Conservation (phyloP, 2,113 vertebrate genomes). For the Charina bottae region DNA sequence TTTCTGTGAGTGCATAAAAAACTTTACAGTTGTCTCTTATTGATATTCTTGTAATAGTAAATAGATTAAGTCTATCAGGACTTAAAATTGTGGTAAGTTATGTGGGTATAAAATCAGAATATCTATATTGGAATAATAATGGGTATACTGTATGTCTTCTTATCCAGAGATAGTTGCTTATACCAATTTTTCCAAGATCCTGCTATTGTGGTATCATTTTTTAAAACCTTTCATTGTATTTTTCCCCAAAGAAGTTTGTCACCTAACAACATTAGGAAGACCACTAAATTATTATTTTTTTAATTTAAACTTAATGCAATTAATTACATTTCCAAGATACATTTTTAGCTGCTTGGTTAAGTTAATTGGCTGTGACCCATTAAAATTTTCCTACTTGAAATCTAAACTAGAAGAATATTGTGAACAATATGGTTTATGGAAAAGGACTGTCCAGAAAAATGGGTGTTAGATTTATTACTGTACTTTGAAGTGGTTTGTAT, state of each 20-base stretch:
- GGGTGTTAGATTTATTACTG: conserved; percentile 46
- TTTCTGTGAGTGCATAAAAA: background rate
- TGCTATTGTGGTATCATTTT: background rate
- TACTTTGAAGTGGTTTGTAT: conserved; percentile 49
- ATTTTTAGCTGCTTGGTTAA: background rate
- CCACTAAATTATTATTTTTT: background rate
- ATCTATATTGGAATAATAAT: background rate
- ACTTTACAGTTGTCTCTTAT: background rate
- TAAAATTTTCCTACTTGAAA: background rate
- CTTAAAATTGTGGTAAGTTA: background rate
- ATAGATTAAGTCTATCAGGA: background rate
- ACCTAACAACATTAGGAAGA: background rate
- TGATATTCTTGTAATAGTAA: background rate
- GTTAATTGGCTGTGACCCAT: conserved; percentile 12
- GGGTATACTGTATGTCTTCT: background rate
- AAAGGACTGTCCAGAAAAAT: conserved; percentile 43
- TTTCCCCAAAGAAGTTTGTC: background rate
- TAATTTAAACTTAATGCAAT: background rate
- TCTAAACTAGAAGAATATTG: conserved; percentile 15
- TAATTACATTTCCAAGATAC: background rate
- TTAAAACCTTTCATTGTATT: background rate
- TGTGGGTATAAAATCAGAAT: background rate
- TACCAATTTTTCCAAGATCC: background rate
- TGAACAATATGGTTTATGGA: conserved; percentile 58
- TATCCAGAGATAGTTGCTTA: background rate